A percentile compares a stretch with the other conserved stretches of the same genome.
Evolutionary conservation across 2,113 vertebrate species (phyloP).

Genomic region (Spheniscus mendiculus): DNA sequence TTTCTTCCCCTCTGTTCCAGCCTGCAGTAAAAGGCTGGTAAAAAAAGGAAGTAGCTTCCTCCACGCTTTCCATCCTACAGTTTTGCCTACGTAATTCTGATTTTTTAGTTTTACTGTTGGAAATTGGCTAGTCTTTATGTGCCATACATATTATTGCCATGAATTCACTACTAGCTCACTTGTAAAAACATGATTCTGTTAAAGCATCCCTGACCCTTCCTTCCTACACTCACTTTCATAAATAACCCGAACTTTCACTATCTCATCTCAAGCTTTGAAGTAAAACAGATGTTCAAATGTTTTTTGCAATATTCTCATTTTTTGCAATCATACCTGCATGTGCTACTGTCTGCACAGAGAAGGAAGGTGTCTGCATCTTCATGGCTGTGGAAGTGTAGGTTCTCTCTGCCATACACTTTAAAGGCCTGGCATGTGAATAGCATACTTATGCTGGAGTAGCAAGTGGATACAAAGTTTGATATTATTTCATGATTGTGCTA

Average conservation of each 20-base stretch:
- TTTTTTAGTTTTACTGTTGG: background rate
- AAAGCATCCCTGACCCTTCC: background rate
- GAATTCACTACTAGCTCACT: background rate
- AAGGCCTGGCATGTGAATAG: background rate
- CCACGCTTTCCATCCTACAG: fast-evolving
- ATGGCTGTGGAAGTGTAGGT: fast-evolving
- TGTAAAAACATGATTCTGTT: background rate
- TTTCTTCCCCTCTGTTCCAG: background rate
- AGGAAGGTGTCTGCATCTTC: background rate
- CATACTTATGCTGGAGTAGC: fast-evolving
- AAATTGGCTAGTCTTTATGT: background rate
- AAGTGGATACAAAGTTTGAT: background rate
- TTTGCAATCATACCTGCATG: background rate
- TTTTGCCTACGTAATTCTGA: background rate
- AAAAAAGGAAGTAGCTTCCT: background rate
- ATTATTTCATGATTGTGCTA: background rate
- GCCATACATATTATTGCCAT: background rate
- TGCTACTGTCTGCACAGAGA: background rate
- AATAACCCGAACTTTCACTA: background rate
- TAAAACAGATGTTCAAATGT: fast-evolving
- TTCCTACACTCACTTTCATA: background rate
- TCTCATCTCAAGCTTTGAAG: background rate
- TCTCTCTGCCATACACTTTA: background rate
- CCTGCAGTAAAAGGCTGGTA: background rate
- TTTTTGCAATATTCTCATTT: background rate